Conservation (phyloP, 2,888 invertebrate genomes). For the Andrena praecox region DNA sequence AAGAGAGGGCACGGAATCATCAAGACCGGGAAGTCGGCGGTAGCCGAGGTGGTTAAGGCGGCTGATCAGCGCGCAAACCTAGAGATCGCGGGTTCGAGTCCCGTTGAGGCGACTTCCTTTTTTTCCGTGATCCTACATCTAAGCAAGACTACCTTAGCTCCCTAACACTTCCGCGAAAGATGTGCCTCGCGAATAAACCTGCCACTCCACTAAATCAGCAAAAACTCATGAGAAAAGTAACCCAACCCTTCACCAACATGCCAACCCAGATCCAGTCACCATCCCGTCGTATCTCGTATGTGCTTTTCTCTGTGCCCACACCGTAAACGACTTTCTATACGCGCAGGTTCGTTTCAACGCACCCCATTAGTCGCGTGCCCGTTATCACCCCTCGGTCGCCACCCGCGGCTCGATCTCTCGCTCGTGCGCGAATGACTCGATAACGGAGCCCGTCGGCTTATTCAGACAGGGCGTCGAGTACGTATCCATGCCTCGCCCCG, state of each 20-base stretch:
- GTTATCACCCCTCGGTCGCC: slow-evolving; percentile 22
- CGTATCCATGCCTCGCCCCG: slow-evolving; percentile 17
- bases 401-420: slow-evolving; percentile 27
- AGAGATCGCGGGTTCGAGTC: no score
- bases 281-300: neutral
- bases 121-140: no score
- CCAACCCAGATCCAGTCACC: neutral
- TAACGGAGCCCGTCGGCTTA: slow-evolving; percentile 26
- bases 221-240: slow-evolving; percentile 10
- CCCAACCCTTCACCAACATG: no score
- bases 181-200: neutral
- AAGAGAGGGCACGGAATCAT: no score
- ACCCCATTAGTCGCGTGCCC: neutral
- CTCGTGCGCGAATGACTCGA: slow-evolving; percentile 48
- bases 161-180: neutral
- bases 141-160: slow-evolving; percentile 38
- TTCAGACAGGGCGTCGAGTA: slow-evolving; percentile 36
- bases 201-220: neutral
- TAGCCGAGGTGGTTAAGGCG: no score
- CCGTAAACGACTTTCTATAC: neutral
- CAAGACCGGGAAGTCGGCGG: no score
- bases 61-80: no score
- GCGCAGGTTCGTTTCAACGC: slow-evolving; percentile 14
- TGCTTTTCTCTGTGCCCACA: neutral
- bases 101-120: no score